phyloP scores from a whole-genome alignment of 2,113 vertebrate genomes.

The Galeopterus variegatus region DNA sequence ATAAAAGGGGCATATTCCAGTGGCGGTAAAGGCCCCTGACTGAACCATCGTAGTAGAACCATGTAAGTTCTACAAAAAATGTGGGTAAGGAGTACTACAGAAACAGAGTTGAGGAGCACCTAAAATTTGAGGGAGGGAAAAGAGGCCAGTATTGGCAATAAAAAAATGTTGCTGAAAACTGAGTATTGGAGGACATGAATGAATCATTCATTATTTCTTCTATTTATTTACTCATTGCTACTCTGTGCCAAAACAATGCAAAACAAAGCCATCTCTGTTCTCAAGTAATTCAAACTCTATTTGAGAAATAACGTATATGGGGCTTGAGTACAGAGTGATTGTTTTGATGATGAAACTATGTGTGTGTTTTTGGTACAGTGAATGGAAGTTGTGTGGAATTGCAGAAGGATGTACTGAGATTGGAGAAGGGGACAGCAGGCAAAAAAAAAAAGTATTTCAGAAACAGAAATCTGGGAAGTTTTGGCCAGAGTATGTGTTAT shows the following conservation, averaged over 20 bases:
- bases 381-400: background rate
- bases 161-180: constrained; percentile 27
- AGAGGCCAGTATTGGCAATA: background rate
- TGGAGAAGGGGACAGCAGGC: background rate
- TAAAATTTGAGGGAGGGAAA: background rate
- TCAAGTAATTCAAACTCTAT: constrained; percentile 23
- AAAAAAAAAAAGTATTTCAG: constrained; percentile 4
- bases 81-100: background rate
- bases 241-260: background rate
- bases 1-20: background rate
- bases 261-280: background rate
- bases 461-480: background rate
- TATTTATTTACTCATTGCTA: background rate
- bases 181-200: background rate
- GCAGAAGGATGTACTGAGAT: background rate
- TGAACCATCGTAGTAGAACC: background rate
- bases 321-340: background rate
- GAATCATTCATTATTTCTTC: constrained; percentile 13
- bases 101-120: background rate
- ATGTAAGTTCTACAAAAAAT: background rate
- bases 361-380: background rate
- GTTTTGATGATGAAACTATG: background rate
- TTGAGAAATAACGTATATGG: background rate
- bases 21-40: background rate
- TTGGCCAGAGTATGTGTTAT: background rate